Evolutionary conservation across 1,140 invertebrate species (phyloP).

Genomic region (Campoletis sonorensis): DNA sequence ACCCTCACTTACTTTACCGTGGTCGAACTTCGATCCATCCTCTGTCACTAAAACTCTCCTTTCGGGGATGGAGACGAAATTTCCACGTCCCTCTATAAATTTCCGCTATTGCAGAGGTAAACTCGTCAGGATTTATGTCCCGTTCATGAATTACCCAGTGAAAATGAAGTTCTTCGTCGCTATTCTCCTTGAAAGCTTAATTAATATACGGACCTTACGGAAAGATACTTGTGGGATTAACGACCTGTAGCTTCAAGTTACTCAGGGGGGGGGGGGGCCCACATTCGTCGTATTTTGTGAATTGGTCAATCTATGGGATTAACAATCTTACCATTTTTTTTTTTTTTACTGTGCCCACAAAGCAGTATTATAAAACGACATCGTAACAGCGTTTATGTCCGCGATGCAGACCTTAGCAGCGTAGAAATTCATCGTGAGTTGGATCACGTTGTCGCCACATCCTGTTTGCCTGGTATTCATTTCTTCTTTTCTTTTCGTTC

Average conservation of each 20-base stretch:
- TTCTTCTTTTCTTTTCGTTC: conserved; percentile 30
- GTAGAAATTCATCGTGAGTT: conserved; percentile 51
- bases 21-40: background rate
- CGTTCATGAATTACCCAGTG: background rate
- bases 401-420: background rate
- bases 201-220: background rate
- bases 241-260: no score
- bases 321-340: background rate
- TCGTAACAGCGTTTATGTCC: conserved; percentile 54
- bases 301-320: background rate
- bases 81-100: background rate
- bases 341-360: background rate
- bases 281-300: no score
- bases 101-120: background rate
- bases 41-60: background rate
- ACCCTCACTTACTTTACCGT: background rate
- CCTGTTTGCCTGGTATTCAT: conserved; percentile 43
- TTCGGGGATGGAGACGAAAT: background rate
- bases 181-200: background rate
- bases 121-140: background rate
- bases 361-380: conserved; percentile 41
- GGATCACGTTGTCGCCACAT: conserved; percentile 54
- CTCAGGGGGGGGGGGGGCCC: no score
- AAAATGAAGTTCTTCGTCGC: background rate
- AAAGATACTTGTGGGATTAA: no score